phyloP scores from a whole-genome alignment of 2,113 vertebrate species.

The Hassar affinis region DNA sequence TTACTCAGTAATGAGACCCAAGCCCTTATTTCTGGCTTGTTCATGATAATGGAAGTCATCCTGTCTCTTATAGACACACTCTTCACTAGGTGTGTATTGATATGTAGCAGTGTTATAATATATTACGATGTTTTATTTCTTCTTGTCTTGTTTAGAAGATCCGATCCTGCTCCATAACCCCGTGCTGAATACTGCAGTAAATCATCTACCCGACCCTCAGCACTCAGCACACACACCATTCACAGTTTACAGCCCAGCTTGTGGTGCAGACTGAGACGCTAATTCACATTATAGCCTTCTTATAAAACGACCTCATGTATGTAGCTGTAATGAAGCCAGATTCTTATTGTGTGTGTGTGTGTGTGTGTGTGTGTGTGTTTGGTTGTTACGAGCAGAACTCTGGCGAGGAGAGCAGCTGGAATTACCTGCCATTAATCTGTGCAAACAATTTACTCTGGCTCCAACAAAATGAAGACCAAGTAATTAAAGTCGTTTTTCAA shows the following conservation, averaged over 20 bases:
- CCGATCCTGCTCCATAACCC: not conserved
- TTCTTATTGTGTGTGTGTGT: not conserved
- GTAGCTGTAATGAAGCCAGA: not conserved
- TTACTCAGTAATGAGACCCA: not conserved
- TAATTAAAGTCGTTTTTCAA: constrained; percentile 70
- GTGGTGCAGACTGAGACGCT: not conserved
- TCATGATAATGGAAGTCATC: not conserved
- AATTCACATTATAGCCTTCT: not conserved
- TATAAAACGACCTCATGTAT: not conserved
- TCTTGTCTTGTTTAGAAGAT: not conserved
- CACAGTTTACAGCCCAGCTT: not conserved
- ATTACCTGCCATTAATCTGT: constrained; percentile 71
- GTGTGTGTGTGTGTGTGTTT: no score
- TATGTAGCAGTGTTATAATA: not conserved
- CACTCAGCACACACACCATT: not conserved
- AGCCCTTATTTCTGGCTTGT: not conserved
- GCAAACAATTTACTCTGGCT: constrained; percentile 71
- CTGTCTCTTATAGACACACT: not conserved
- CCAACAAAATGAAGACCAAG: constrained; percentile 61
- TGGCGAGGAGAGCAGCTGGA: constrained; percentile 60
- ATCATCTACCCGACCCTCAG: not conserved
- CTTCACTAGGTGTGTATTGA: not conserved
- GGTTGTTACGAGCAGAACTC: not conserved
- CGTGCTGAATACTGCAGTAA: not conserved
- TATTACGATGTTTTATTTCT: not conserved